Base-by-base conservation (phyloP, 1,140 invertebrate species). In the Holotrichia oblita region DNA sequence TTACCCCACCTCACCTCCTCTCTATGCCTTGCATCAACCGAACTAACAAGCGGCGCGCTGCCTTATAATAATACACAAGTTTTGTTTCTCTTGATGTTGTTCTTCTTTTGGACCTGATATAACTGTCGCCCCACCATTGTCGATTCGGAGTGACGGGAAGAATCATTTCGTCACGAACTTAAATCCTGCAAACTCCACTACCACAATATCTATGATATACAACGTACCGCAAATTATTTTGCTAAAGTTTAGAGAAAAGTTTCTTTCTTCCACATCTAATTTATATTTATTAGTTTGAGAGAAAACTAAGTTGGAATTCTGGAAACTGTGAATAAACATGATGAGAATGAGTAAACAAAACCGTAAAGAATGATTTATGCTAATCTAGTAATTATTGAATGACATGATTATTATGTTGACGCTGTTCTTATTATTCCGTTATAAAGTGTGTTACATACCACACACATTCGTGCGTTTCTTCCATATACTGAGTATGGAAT, bases 21-120 rank as follows among this genome's bases (percentile, higher is more conserved):
- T 2, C 14, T 55, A 55, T 3, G 14, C 48, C 17, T 17, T 17
- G 48, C n/a, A 55, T 55, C 48, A 17, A 17, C 48, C 48, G 48
- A 55, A 34, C 61, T 69, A 69, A 69, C 61, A 69, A 69, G 22
- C 61, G 61, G 22, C 61, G 61, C 61, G 61, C 17, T 69, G 61
- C 61, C 61, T 69, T 69, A 69, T 69, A 69, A 69, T 27, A 69
- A 69, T 27, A 69, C 61, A 69, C 61, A 69, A 69, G 20, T 69
- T 69, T 69, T 69, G 61, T 69, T 69, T 69, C 61, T 69, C 61
- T 69, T 27, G 22, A 9, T 69, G 22, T n/a, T n/a, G n/a, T 69
- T 69, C 61, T 69, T 69, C 61, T 27, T 69, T 20, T 34, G 20
- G 20, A 69, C 12, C 61, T 69, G 61, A 69, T 69, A 69, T 14